A percentile compares a stretch with the other conserved stretches of the same genome.
Conservation (phyloP, 2,888 invertebrate species). For the Protonemura montana region DNA sequence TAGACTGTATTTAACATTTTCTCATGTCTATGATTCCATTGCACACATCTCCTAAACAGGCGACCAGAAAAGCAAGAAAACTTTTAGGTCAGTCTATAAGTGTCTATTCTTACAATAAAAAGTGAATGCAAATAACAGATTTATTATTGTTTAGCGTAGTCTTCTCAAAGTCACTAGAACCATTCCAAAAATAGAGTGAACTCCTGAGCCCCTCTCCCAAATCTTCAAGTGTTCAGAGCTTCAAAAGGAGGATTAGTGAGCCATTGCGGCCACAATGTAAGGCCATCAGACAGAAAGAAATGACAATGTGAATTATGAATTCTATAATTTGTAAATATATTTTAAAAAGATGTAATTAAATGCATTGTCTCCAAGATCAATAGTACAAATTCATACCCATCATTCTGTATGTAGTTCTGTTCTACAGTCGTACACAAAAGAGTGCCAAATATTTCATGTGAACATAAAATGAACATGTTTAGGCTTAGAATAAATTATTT, state of each 20-base stretch:
- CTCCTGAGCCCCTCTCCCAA: not conserved
- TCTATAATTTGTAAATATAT: slow-evolving; percentile 30
- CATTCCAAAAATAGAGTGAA: not conserved
- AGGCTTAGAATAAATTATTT: slow-evolving; percentile 8
- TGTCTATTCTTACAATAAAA: too few relatives aligned
- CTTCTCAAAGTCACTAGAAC: too few relatives aligned
- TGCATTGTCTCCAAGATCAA: slow-evolving; percentile 28
- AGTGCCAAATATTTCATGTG: not conserved
- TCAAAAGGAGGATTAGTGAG: not conserved
- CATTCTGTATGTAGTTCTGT: not conserved
- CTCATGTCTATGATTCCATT: too few relatives aligned
- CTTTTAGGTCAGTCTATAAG: too few relatives aligned
- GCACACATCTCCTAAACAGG: too few relatives aligned
- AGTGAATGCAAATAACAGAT: too few relatives aligned
- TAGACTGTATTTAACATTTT: too few relatives aligned
- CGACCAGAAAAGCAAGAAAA: too few relatives aligned
- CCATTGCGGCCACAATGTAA: not conserved
- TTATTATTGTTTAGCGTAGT: too few relatives aligned
- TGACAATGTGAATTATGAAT: slow-evolving; percentile 17
- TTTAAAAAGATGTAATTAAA: slow-evolving; percentile 39
- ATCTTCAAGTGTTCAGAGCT: not conserved
- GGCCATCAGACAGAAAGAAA: not conserved
- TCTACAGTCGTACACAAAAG: slow-evolving; percentile 1
- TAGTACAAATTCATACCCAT: slow-evolving; percentile 27
- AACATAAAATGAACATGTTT: slow-evolving; percentile 3